Base-by-base conservation (phyloP, 2,888 invertebrate species). In the Bugulina stolonifera region DNA sequence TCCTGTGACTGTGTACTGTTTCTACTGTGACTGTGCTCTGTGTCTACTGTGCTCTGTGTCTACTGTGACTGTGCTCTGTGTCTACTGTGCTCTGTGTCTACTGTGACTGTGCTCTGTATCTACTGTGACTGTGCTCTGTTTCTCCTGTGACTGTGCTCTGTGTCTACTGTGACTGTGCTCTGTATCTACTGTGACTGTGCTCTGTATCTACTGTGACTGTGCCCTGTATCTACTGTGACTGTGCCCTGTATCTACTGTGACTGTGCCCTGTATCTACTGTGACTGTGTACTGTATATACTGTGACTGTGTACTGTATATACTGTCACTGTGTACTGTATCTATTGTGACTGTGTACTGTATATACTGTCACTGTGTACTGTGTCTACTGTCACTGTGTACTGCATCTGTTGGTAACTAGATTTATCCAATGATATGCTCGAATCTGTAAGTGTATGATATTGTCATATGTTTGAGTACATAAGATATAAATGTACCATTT, bases 401-500 rank as follows among this genome's bases (percentile, higher is more conserved):
- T n/a, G n/a, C n/a, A n/a, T n/a, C n/a, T n/a, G n/a, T n/a, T n/a
- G n/a, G n/a, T n/a, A n/a, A n/a, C n/a, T n/a, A n/a, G n/a, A n/a
- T n/a, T n/a, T n/a, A n/a, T n/a, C n/a, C n/a, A n/a, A n/a, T n/a
- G n/a, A n/a, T n/a, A n/a, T n/a, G n/a, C n/a, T n/a, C n/a, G n/a
- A n/a, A n/a, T n/a, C n/a, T n/a, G n/a, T n/a, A n/a, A n/a, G n/a
- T n/a, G n/a, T n/a, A n/a, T n/a, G n/a, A n/a, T n/a, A n/a, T n/a
- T n/a, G n/a, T n/a, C n/a, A n/a, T n/a, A n/a, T n/a, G n/a, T n/a
- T n/a, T n/a, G n/a, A n/a, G n/a, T n/a, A n/a, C n/a, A n/a, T n/a
- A n/a, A n/a, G 43, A 43, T 43, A 18, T 43, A 10, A 43, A 43
- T 43, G 35, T 73, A 18, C 73, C 73, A 75, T 86, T 86, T 72